Evolutionary conservation across 2,888 invertebrate species (phyloP).

Genomic region (Agrypnus murinus): DNA sequence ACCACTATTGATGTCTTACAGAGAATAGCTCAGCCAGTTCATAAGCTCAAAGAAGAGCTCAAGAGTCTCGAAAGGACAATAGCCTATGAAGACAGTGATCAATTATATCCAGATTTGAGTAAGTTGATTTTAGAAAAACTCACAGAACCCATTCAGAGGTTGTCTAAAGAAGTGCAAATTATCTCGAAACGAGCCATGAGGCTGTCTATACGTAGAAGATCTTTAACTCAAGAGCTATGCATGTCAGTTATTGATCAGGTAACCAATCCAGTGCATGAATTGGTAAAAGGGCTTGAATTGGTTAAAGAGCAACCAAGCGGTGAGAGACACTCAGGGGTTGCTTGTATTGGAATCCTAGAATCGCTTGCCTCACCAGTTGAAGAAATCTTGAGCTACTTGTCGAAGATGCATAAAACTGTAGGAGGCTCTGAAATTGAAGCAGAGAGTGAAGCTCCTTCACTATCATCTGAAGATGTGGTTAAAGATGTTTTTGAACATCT

Average conservation of each 20-base stretch:
- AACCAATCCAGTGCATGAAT: constrained; percentile 77
- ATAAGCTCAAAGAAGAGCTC: constrained; percentile 71
- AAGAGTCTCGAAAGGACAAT: constrained; percentile 62
- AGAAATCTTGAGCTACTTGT: constrained; percentile 65
- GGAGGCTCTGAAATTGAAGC: constrained; percentile 53
- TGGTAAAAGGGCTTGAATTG: constrained; percentile 76
- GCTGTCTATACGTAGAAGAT: constrained; percentile 64
- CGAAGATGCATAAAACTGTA: constrained; percentile 63
- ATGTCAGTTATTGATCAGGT: constrained; percentile 79
- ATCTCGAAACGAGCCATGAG: constrained; percentile 65
- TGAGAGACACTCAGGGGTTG: constrained; percentile 59
- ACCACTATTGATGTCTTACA: constrained; percentile 63
- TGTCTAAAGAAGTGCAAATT: constrained; percentile 64
- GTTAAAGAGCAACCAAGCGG: constrained; percentile 64
- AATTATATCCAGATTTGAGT: constrained; percentile 57
- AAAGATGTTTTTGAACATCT: constrained; percentile 69
- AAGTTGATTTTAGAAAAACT: constrained; percentile 63
- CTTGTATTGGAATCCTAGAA: constrained; percentile 61
- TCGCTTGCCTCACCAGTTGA: constrained; percentile 64
- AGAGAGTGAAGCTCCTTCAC: constrained; percentile 50
- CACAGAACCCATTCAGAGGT: constrained; percentile 61
- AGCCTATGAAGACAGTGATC: constrained; percentile 50
- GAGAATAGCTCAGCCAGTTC: constrained; percentile 68
- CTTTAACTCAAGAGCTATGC: constrained; percentile 66
- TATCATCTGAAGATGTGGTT: constrained; percentile 63